These are phyloP conservation scores for Ophioninae sp. DNA, from an alignment of 2,888 invertebrate genomes.

Conservation along the genomic window DNA sequence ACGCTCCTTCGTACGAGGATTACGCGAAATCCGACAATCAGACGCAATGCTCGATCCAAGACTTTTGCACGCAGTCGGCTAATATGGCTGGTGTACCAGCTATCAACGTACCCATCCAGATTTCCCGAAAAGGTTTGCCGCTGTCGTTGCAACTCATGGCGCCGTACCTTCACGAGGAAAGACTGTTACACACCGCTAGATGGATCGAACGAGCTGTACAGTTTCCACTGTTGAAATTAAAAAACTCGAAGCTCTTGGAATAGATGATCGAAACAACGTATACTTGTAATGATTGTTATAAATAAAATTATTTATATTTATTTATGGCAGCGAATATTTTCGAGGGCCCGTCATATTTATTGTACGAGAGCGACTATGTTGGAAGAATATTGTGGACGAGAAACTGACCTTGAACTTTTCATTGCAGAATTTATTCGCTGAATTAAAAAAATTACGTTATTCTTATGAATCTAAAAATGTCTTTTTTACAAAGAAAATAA, in stretches of 20 bases:
- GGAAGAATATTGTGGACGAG: too few relatives aligned
- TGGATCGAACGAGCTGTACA: constrained; percentile 89
- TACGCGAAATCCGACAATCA: constrained; percentile 90
- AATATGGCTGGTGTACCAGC: constrained; percentile 99
- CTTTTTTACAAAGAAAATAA: too few relatives aligned
- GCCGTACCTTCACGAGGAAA: constrained; percentile 88
- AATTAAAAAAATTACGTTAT: background rate
- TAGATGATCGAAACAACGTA: constrained; percentile 37
- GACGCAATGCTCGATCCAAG: constrained; percentile 93
- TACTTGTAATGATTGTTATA: constrained; percentile 40
- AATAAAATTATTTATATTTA: constrained; percentile 54
- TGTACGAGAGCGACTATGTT: too few relatives aligned
- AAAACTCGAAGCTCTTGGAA: constrained; percentile 68
- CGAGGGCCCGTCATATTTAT: background rate
- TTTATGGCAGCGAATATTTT: constrained; percentile 18
- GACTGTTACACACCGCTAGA: constrained; percentile 89
- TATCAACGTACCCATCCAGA: constrained; percentile 89
- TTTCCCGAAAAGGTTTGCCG: constrained; percentile 90
- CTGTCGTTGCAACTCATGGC: constrained; percentile 95
- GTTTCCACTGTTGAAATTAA: constrained; percentile 82
- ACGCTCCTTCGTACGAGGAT: constrained; percentile 91
- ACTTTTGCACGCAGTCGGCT: constrained; percentile 97
- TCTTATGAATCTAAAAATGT: background rate
- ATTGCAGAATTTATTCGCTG: background rate
- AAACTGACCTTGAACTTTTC: background rate